A percentile compares a stretch with the other conserved stretches of the same genome.
Conservation (phyloP, 1,140 invertebrate species). For the Meteorus sp. region DNA sequence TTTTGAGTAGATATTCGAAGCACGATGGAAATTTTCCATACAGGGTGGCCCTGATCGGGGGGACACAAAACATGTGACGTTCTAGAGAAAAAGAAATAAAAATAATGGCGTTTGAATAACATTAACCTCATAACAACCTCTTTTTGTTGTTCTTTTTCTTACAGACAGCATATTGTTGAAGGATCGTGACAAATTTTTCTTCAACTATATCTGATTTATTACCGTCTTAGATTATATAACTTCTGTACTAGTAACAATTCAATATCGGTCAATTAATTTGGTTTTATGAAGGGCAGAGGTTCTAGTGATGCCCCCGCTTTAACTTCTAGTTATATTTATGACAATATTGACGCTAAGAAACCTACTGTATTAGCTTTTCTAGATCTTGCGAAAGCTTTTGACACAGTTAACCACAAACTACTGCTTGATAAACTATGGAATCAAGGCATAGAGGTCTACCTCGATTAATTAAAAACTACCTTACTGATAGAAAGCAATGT, state of each 20-base stretch:
- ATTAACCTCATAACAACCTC: too few species aligned
- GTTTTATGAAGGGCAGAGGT: constrained; percentile 3
- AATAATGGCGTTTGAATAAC: too few species aligned
- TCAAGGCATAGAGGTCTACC: not conserved
- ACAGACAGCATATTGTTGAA: too few species aligned
- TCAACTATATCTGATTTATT: too few species aligned
- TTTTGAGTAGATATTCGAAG: too few species aligned
- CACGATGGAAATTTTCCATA: too few species aligned
- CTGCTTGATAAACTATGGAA: not conserved
- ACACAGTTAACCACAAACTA: not conserved
- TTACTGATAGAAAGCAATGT: not conserved
- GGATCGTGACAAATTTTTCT: too few species aligned
- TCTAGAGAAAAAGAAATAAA: too few species aligned
- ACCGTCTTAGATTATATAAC: constrained; percentile 13
- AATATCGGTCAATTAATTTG: constrained; percentile 9
- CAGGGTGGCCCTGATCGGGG: too few species aligned
- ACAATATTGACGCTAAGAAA: not conserved
- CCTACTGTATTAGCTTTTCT: not conserved
- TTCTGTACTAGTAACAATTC: constrained; percentile 13
- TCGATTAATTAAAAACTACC: not conserved
- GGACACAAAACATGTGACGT: too few species aligned
- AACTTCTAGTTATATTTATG: not conserved
- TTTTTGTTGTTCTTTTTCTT: too few species aligned
- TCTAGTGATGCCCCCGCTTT: constrained; percentile 11
- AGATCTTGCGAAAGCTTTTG: not conserved